These are phyloP conservation scores for Gonioctena quinquepunctata DNA, from an alignment of 1,140 invertebrate genomes.

Conservation along the genomic window DNA sequence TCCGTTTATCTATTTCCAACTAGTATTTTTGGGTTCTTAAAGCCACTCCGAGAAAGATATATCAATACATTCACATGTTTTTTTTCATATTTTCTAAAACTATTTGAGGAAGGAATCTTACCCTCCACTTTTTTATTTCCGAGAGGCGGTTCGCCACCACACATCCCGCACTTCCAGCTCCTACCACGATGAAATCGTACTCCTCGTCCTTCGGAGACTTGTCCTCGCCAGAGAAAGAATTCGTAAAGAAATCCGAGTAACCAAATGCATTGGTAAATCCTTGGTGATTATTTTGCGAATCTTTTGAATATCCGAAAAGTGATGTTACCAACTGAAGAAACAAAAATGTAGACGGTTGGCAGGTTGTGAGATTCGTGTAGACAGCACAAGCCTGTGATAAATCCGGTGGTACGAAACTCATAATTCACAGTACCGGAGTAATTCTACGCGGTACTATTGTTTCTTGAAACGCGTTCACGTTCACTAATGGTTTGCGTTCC, in stretches of 20 bases:
- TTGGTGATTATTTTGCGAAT: slow-evolving; percentile 41
- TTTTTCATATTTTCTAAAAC: no score
- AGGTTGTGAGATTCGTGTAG: slow-evolving; percentile 60
- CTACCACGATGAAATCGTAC: slow-evolving; percentile 63
- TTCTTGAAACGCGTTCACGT: background rate
- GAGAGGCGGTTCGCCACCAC: slow-evolving; percentile 67
- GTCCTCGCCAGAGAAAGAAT: slow-evolving; percentile 9
- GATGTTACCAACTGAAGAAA: slow-evolving; percentile 62
- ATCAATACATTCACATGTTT: no score
- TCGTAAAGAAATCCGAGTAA: background rate
- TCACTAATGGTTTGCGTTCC: background rate
- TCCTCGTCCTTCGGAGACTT: slow-evolving; percentile 33
- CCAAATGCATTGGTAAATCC: slow-evolving; percentile 5
- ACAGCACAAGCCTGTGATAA: slow-evolving; percentile 59
- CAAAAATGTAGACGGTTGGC: slow-evolving; percentile 61
- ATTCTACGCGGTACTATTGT: background rate
- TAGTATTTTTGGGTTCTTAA: no score
- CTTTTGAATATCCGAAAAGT: slow-evolving; percentile 61
- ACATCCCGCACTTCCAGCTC: slow-evolving; percentile 69
- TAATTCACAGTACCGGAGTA: background rate
- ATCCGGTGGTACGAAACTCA: slow-evolving; percentile 61
- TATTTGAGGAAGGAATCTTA: no score
- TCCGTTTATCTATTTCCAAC: no score
- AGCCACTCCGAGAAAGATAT: no score
- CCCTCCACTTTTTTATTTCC: slow-evolving; percentile 60